Base-by-base conservation (phyloP, 2,113 vertebrate genomes). In the Paracanthobrama guichenoti region DNA sequence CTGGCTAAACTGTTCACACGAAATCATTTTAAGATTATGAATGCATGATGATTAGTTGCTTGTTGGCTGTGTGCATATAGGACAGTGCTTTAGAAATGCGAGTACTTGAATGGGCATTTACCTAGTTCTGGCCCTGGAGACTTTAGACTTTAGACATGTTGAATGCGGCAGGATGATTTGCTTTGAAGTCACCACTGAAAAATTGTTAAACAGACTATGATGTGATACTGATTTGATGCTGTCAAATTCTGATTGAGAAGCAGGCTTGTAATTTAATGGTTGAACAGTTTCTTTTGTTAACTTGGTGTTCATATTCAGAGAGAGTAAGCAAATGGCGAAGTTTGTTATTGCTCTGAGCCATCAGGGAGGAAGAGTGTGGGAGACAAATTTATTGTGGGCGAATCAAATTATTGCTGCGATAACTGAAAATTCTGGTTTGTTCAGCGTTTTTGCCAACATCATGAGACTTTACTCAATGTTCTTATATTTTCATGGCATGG, bases 331-430 rank as follows among this genome's bases (percentile, higher is more conserved):
- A 48, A 80, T 9, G 1, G 24, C 18, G 13, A 50, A 28, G 44
- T 80, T 66, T 80, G 16, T 80, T 80, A 50, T 80, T 80, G 78
- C 24, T 31, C 24, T 79, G 77, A 39, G 77, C 39, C 18, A 10
- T 44, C 55, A 20, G 2, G 5, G 44, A 80, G 39, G n/a, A 60
- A 66, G 44, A 46, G 18, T 66, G 78, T 80, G 42, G 78, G 42
- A 9, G 60, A 48, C 42, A 50, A 66, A 80, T 50, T 31, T 13
- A 1, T 16, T 22, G 3, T 24, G 22, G 26, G 78, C 6, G 10
- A 66, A 31, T 64, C 4, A 46, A 66, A 50, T 80, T 31, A 50
- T 79, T 44, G 13, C 76, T 60, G 20, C 57, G 2, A 5, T 78
- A 60, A 24, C 76, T 60, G 7, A 44, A 77, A 59, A 59, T 42